A percentile compares a stretch with the other conserved stretches of the same genome.
phyloP scores from a whole-genome alignment of 2,888 invertebrate genomes.

The Drosophila meridionalis region DNA sequence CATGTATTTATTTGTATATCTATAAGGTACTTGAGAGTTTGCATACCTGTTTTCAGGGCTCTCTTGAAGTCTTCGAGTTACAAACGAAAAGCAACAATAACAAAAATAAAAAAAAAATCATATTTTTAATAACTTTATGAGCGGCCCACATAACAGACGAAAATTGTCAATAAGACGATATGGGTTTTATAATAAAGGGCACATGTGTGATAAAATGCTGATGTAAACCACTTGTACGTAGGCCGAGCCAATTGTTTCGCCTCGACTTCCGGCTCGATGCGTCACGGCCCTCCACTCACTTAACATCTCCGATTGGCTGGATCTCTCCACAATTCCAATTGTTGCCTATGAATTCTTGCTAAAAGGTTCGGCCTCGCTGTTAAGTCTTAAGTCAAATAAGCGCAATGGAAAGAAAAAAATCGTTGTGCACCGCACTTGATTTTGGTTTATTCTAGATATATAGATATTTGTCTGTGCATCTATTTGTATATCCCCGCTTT shows the following conservation, averaged over 20 bases:
- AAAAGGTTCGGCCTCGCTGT: constrained; percentile 69
- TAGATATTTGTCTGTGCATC: neutral
- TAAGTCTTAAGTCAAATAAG: constrained; percentile 42
- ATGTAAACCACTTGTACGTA: constrained; percentile 14
- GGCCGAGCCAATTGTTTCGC: constrained; percentile 33
- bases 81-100: neutral
- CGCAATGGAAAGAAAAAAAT: neutral
- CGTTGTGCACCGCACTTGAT: neutral
- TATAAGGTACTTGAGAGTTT: neutral
- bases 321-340: constrained; percentile 31
- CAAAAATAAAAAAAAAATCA: neutral
- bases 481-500: neutral
- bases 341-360: constrained; percentile 69
- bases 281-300: constrained; percentile 13
- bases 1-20: neutral
- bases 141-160: neutral
- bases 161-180: constrained; percentile 1
- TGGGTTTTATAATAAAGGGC: constrained; percentile 2
- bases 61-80: neutral
- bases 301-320: constrained; percentile 18
- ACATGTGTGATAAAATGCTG: neutral
- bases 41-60: neutral
- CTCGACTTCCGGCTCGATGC: constrained; percentile 38
- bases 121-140: neutral
- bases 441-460: constrained; percentile 2